Base-by-base conservation (phyloP, 1,140 invertebrate genomes). In the Lanistes nyassanus region DNA sequence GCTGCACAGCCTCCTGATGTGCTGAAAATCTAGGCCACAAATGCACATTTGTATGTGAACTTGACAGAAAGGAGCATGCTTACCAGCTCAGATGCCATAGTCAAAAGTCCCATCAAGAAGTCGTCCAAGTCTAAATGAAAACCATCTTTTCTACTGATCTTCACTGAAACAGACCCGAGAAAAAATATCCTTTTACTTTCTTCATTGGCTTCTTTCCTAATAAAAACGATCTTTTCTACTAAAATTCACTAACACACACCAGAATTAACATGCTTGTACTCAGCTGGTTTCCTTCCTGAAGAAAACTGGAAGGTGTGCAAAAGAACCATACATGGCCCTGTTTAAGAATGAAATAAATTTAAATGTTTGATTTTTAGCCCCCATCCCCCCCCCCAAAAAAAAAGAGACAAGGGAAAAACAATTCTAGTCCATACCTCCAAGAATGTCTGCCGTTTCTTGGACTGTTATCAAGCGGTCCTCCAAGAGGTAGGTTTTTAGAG, bases 111-210 rank as follows among this genome's bases (percentile, higher is more conserved):
- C 85, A 94, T 92, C 21, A 98, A 89, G 84, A 95, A 98, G 82
- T 97, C 96, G 88, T 98, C 96, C 31, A 97, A 90, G 81, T 97
- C 96, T 75, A 98, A 89, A 86, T 97, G 95, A 84, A 97, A 96
- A 2, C 94, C 94, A 34, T 94, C 91, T 75, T 92, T 87, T 80
- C 90, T 78, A 68, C 91, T 84, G 56, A 89, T 88, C 89, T 90
- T 91, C 3, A 94, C 93, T 94, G 76, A 42, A 88, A 86, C 74
- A 21, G 77, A 76, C 31, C 67, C 13, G 31, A 31, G 42, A 47
- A 9, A 47, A 47, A 9, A 13, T 42, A 13, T 42, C 13, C 13
- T 5, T 42, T 42, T 42, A 6, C 39, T 42, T 42, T 42, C 5
- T 42, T 47, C 19, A 0, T 47, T 47, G 9, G 42, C 1, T 47